Evolutionary conservation across 2,888 invertebrate genomes (phyloP), one percentile per base, ranked within the genome.

Genomic region (Drosophila rellima): DNA sequence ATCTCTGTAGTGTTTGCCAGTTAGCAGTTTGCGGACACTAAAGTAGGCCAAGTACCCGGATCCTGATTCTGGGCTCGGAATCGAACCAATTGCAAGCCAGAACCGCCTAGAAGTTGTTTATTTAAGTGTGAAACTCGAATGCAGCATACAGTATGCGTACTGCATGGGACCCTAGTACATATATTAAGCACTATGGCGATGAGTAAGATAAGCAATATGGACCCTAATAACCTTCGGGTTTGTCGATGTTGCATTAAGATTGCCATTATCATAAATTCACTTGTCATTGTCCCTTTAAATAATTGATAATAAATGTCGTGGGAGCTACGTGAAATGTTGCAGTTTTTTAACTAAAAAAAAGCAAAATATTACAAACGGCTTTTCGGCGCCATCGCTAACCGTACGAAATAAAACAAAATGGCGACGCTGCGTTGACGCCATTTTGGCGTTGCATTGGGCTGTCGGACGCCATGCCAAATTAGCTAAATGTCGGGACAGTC

Each of bases 391-490:
- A 85, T 39, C 48, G 63, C 64, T 66, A 66, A 73, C 76, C 85
- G 61, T 82, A 86, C 61, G 48, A 81, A 76, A 86, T 74, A 82
- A 78, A 83, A 76, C 69, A 83, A 84, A 77, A 82, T 78, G 80
- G 69, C 62, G 66, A 39, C 74, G 45, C 56, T 42, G 52, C 42
- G 66, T 71, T 81, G 87, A 70, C 79, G 79, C 74, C 82, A 69
- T 62, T 33, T 33, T 74, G 70, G 60, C 74, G 55, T 62, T 65
- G 85, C 82, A 59, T 62, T 33, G 67, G 77, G 65, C 62, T 81
- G 80, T 63, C 90, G 86, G 91, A 86, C 87, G 89, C 91, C 89
- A 87, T 78, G 90, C 91, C 90, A 91, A 91, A 91, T 91, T 90
- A 91, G 91, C 86, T 78, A 75, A 82, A 74, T 80, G 80, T 81